These are phyloP conservation scores for Hirundo rustica DNA, from an alignment of 2,797 vertebrate species.

Conservation along the genomic window DNA sequence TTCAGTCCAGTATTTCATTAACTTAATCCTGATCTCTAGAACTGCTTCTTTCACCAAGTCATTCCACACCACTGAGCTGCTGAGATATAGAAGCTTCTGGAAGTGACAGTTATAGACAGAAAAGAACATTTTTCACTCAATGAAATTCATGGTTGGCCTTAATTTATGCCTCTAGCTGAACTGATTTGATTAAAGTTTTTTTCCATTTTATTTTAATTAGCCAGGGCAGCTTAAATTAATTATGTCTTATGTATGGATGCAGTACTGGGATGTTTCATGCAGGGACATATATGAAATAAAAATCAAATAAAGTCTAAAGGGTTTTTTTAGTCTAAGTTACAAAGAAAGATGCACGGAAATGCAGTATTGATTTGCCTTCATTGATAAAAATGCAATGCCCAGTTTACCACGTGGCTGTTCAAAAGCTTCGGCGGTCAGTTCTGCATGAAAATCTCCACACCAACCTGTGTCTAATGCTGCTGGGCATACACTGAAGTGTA, in stretches of 20 bases:
- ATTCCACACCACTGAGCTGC: conserved; percentile 33
- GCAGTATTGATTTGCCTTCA: not conserved
- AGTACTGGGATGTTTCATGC: not conserved
- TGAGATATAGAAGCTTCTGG: not conserved
- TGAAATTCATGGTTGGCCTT: not conserved
- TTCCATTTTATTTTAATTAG: conserved; percentile 45
- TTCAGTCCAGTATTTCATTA: conserved; percentile 43
- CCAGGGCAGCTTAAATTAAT: conserved; percentile 12
- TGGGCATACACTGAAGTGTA: not conserved
- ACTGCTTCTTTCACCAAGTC: conserved; percentile 35
- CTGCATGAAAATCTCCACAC: not conserved
- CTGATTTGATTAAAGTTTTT: conserved; percentile 31
- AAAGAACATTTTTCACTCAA: conserved; percentile 39
- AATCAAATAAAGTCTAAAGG: not conserved
- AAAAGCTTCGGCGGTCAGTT: not conserved
- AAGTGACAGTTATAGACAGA: conserved; percentile 37
- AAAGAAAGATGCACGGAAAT: not conserved
- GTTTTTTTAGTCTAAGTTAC: not conserved
- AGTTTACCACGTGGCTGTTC: not conserved
- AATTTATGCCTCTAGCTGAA: conserved; percentile 17
- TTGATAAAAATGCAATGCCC: not conserved
- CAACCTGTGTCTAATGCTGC: not conserved
- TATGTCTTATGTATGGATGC: not conserved
- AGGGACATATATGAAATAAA: not conserved
- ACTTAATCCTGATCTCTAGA: conserved; percentile 46